phyloP scores from a whole-genome alignment of 2,113 vertebrate species.

The Crocuta crocuta region DNA sequence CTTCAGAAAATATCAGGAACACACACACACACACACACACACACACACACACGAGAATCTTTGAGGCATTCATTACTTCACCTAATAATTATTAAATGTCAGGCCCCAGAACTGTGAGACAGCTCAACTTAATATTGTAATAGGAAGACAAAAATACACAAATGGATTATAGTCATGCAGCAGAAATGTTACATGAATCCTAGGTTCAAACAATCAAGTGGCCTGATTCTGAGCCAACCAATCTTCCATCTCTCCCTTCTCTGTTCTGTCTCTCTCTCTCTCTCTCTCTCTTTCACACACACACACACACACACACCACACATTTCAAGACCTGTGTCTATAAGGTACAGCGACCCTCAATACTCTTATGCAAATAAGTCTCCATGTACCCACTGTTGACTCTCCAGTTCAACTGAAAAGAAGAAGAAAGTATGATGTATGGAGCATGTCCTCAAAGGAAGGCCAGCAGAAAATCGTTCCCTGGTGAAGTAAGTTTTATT shows the following conservation, averaged over 20 bases:
- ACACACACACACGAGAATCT: neutral
- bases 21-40: neutral
- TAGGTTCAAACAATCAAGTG: neutral
- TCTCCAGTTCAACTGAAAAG: neutral
- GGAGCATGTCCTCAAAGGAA: neutral
- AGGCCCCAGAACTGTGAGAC: neutral
- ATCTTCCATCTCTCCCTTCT: neutral
- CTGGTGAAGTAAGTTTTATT: slow-evolving; percentile 29
- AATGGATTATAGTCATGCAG: neutral
- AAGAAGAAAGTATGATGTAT: neutral
- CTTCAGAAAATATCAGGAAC: slow-evolving; percentile 16
- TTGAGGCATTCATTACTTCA: neutral
- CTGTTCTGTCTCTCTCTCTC: neutral
- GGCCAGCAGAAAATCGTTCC: neutral
- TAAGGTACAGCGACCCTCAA: neutral
- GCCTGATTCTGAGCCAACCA: neutral
- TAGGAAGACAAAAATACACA: neutral
- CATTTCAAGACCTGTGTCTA: neutral
- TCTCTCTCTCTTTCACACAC: neutral
- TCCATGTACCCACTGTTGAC: neutral
- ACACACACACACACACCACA: neutral
- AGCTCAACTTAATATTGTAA: neutral
- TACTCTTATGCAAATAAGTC: neutral
- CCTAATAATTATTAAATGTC: neutral
- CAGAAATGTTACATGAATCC: neutral